Evolutionary conservation across 2,888 invertebrate genomes (phyloP), one percentile per base, ranked within the genome.

Genomic region (Amphiduros pacificus): DNA sequence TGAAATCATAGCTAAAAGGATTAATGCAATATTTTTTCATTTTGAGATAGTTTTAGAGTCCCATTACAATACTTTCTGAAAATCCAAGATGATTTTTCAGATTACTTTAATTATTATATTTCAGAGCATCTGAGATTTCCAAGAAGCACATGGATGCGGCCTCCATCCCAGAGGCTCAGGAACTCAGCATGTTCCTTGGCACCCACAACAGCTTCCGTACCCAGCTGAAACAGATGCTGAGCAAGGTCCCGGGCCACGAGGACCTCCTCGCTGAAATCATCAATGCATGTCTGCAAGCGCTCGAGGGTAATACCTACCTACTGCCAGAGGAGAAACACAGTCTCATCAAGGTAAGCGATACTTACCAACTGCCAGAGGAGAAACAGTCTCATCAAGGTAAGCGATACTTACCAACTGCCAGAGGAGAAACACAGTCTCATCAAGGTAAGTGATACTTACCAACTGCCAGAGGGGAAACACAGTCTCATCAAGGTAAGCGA

Each of bases 121-220:
- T 57, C 61, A 68, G 68, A 55, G 62, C 66, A 2, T 58, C 50
- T n/a, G 61, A 63, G 28, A 64, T 65, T 17, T 32, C 58, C 3
- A 50, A 60, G 20, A 32, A 52, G 26, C 26, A 48, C 14, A 55
- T 32, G 5, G 60, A 62, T 24, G 56, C 60, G 3, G 54, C 63
- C 31, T 92, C 94, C 2, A 85, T 97, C 2, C 94, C 95, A 80
- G 95, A 97, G 83, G 94, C 95, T 0, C 96, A 98, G 85, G 94
- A 95, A 81, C 85, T 98, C n/a, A 95, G 94, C 1, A 94, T 98
- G 94, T 98, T 98, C 84, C 85, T 98, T 66, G 97, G 97, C 0
- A 96, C 95, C 0, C 96, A 97, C 84, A 97, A 98, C 85, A 94
- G 94, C 85, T 96, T 98, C 68, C 87, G 96, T 1, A 95, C 94